Conservation (phyloP, 2,113 vertebrate genomes). For the Rhinopithecus roxellana region DNA sequence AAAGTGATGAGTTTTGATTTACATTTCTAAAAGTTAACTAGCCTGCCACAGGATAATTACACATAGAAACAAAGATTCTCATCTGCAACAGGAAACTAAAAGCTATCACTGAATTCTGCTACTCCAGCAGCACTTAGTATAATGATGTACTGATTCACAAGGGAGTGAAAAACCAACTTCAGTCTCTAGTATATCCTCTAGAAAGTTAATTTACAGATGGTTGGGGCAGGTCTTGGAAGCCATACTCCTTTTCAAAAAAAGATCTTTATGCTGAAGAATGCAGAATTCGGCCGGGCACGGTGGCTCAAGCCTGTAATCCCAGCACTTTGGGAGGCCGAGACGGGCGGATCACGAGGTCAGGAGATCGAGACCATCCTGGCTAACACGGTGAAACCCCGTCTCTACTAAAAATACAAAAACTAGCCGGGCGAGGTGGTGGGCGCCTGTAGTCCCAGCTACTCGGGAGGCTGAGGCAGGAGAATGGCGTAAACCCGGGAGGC, state of each 20-base stretch:
- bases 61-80: slow-evolving; percentile 3
- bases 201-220: background rate
- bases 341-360: too few relatives aligned
- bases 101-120: background rate
- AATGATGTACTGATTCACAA: background rate
- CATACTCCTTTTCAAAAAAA: background rate
- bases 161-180: background rate
- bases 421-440: too few relatives aligned
- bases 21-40: slow-evolving; percentile 39
- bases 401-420: too few relatives aligned
- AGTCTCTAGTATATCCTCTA: background rate
- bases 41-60: background rate
- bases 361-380: too few relatives aligned
- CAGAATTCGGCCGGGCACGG: too few relatives aligned
- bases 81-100: background rate
- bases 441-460: too few relatives aligned
- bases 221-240: background rate
- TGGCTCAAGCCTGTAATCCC: too few relatives aligned
- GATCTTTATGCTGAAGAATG: slow-evolving; percentile 40
- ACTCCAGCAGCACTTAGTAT: background rate
- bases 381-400: too few relatives aligned
- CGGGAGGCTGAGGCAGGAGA: too few relatives aligned
- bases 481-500: too few relatives aligned
- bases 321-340: too few relatives aligned
- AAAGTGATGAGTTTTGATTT: background rate